phyloP scores from a whole-genome alignment of 2,797 vertebrate species.

The Coracias cyanogaster region DNA sequence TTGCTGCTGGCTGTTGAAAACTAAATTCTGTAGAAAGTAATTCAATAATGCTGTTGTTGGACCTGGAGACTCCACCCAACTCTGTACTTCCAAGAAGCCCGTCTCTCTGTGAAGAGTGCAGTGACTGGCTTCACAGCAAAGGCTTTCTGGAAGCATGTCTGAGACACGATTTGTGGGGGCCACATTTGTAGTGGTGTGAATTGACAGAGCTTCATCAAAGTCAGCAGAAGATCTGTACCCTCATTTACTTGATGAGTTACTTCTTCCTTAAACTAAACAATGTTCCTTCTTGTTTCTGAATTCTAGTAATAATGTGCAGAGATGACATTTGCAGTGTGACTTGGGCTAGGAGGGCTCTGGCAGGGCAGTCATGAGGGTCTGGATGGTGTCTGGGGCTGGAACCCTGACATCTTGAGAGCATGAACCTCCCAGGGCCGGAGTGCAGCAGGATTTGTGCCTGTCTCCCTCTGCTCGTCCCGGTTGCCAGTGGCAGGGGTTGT shows the following conservation, averaged over 20 bases:
- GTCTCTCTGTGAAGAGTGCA: no score
- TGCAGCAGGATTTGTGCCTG: neutral
- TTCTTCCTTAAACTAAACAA: neutral
- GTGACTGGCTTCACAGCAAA: neutral
- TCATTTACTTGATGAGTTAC: neutral
- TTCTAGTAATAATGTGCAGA: neutral
- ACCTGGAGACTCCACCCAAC: neutral
- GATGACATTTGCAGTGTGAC: neutral
- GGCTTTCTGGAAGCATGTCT: neutral
- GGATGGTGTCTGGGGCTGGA: neutral
- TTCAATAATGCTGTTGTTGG: neutral
- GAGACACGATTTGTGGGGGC: neutral
- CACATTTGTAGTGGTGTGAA: neutral
- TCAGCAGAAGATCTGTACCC: neutral
- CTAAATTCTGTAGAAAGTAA: neutral
- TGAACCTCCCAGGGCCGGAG: neutral
- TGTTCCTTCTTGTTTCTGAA: neutral
- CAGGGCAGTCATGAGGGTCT: neutral
- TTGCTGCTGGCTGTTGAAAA: neutral
- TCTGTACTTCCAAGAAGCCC: neutral
- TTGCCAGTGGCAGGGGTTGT: neutral
- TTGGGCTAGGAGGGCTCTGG: neutral
- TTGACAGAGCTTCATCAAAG: neutral
- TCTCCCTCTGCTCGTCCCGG: neutral
- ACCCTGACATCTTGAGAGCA: neutral